Conservation (phyloP, 2,797 vertebrate species). For the Gadopsis bispinosus region DNA sequence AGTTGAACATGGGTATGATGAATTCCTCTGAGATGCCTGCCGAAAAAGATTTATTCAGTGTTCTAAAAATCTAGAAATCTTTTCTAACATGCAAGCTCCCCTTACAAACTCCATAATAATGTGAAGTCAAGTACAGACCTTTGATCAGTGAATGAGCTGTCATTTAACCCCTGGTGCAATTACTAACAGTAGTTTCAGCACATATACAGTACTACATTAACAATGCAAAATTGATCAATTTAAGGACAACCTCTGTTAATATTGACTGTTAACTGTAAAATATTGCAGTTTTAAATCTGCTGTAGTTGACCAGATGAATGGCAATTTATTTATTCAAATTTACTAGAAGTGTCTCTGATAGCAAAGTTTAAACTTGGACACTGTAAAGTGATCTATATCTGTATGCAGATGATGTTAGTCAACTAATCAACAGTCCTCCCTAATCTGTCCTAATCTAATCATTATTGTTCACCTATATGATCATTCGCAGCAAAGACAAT, state of each 20-base stretch:
- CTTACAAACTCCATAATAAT: neutral
- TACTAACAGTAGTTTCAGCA: conserved; percentile 1
- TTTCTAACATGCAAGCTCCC: neutral
- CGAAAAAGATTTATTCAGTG: neutral
- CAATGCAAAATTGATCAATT: neutral
- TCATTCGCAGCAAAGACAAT: neutral
- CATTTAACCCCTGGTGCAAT: neutral
- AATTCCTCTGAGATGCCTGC: conserved; percentile 96
- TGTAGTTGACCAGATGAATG: neutral
- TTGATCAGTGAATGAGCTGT: neutral
- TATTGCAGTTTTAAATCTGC: neutral
- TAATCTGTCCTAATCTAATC: neutral
- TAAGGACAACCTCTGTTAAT: neutral
- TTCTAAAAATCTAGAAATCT: neutral
- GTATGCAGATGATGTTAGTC: conserved; percentile 3
- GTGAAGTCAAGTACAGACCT: neutral
- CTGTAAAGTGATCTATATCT: neutral
- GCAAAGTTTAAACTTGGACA: neutral
- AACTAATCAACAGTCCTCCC: neutral
- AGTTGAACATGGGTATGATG: conserved; percentile 96
- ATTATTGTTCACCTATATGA: neutral
- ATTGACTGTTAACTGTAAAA: neutral
- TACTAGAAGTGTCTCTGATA: neutral
- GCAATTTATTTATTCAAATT: neutral
- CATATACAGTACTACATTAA: neutral